Base-by-base conservation (phyloP, 2,113 vertebrate genomes). In the Nibea coibor region DNA sequence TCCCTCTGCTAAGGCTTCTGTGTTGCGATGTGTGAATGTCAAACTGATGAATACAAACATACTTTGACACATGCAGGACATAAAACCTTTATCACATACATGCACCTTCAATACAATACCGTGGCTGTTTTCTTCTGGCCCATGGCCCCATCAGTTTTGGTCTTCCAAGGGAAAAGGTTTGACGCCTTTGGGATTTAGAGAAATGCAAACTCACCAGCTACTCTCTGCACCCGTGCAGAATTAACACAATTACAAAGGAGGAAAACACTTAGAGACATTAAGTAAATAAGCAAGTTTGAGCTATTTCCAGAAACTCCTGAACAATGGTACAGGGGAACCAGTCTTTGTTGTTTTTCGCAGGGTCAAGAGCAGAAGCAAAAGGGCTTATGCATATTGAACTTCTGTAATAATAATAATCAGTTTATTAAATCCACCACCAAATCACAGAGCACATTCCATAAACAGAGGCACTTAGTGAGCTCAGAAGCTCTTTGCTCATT, bases 371-470 rank as follows among this genome's bases (percentile, higher is more conserved):
- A 35, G 28, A 64, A 56, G 16, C 71, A 64, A 80, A 81, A 63
- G 66, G 26, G 42, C 64, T 79, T 54, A 35, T 81, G 42, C 68
- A 75, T 58, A 65, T 58, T 76, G 10, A 50, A 53, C 26, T 35
- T 28, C 11, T 62, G 10, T 59, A 58, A 62, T 59, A 65, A 79
- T 79, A 75, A 70, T 86, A 75, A 82, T 88, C 58, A 28, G 63
- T 82, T 84, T 80, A 83, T 83, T 84, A 72, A 81, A 84, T 63
- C 64, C 78, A 69, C 56, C 62, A 57, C 64, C 57, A 78, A 72
- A 80, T 80, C 65, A 65, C 69, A 83, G 39, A 75, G 66, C 11
- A 57, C 48, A 79, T 81, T 82, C 68, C 54, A 78, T 81, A 63
- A 83, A 75, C 66, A 82, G 48, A 58, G 70, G 63, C 78, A 85